phyloP scores from a whole-genome alignment of 2,888 invertebrate species.

The Acronicta alni region DNA sequence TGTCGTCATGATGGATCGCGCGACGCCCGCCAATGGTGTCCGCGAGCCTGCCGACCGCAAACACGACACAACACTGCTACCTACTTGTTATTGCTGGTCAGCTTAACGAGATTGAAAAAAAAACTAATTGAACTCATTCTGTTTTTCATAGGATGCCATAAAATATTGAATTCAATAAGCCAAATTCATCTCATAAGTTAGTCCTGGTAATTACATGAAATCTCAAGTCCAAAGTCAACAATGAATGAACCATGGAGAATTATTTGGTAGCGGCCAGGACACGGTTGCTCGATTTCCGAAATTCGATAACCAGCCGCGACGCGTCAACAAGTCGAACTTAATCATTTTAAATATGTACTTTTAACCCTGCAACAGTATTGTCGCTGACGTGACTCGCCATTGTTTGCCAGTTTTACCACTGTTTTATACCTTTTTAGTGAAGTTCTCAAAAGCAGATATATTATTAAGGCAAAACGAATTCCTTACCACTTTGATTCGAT shows the following conservation, averaged over 20 bases:
- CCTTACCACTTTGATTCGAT: conserved; percentile 35
- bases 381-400: conserved; percentile 75
- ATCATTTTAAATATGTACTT: conserved; percentile 84
- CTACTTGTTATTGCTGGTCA: conserved; percentile 55
- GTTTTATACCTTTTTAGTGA: conserved; percentile 70
- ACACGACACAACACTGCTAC: conserved; percentile 64
- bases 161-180: conserved; percentile 22
- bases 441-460: conserved; percentile 52
- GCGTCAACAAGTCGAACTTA: conserved; percentile 87
- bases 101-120: conserved; percentile 48
- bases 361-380: conserved; percentile 73
- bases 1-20: conserved; percentile 78
- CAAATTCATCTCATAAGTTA: conserved; percentile 10
- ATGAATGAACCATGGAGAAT: conserved; percentile 75
- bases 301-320: conserved; percentile 83
- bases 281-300: conserved; percentile 71
- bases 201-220: conserved; percentile 53
- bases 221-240: conserved; percentile 52
- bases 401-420: conserved; percentile 74
- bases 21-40: conserved; percentile 63
- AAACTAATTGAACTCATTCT: conserved; percentile 36
- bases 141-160: conserved; percentile 12
- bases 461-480: conserved; percentile 43
- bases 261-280: conserved; percentile 72
- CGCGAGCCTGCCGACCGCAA: conserved; percentile 67